Evolutionary conservation across 2,797 vertebrate species (phyloP), one percentile per base, ranked within the genome.

Genomic region (Spinibarbus caldwelli): DNA sequence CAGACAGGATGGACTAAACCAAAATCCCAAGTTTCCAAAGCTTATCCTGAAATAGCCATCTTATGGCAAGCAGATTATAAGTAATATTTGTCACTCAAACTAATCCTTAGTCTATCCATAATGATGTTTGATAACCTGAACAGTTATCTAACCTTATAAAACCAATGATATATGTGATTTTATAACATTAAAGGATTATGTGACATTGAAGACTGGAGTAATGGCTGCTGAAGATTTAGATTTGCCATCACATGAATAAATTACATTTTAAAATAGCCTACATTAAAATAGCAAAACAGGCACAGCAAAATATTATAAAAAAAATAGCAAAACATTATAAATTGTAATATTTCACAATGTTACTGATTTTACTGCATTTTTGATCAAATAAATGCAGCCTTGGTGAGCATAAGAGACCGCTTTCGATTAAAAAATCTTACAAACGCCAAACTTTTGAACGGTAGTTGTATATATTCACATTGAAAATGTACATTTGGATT

Each of bases 1-100:
- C 19, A 36, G 70, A 76, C 23, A 76, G 41, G 14, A 76, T 41
- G 17, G 21, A 43, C 45, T 68, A 52, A 14, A 78, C 19, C 47
- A 68, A 43, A 64, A 78, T 84, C 38, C 79, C 73, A 84, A 92
- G 88, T 90, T 92, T 92, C 87, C 86, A 88, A 90, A 91, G 92
- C 91, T 94, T 93, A 93, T 93, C 92, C 91, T 91, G 36, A 93
- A 94, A 94, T 95, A 94, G 92, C 92, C 43, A 10, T 92, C 88
- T 91, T 83, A 87, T 88, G 88, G 86, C 92, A 92, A 92, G 90
- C 84, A 90, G 93, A 92, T 94, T 95, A 94, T 93, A 90, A 83
- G 26, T 90, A 88, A 92, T 93, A 91, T 92, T 94, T 94, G 79
- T 29, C 26, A 23, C 57, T 76, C 43, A 64, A 49, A 38, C 43